Base-by-base conservation (phyloP, 2,888 invertebrate genomes). In the Crioceris asparagi region DNA sequence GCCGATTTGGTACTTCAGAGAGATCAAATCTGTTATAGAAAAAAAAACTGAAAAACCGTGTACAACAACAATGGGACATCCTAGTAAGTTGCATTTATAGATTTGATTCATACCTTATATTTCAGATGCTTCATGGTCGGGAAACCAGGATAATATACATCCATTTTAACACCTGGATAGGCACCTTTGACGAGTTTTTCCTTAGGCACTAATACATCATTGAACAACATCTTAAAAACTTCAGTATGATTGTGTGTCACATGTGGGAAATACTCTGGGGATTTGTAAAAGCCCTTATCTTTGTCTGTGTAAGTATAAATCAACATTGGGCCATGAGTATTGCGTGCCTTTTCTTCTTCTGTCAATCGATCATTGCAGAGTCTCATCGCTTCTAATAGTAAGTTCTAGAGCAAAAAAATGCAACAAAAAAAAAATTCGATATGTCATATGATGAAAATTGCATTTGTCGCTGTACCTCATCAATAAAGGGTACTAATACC, bases 401-500 rank as follows among this genome's bases (percentile, higher is more conserved):
- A 69, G 17, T 68, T 61, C 79, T 79, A 51, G 12, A 55, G 59
- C 37, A 45, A 40, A 40, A 26, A 39, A 17, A 36, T 19, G 21
- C 11, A 26, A 14, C 12, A 18, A 23, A 3, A 17, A 21, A 15
- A 17, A 19, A 17, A 39, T 15, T n/a, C n/a, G n/a, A n/a, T n/a
- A n/a, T n/a, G n/a, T n/a, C n/a, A n/a, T n/a, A n/a, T n/a, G n/a
- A 33, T 23, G 21, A 12, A 26, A 10, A 39, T n/a, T 19, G 26
- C 17, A 32, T 10, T 19, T n/a, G 7, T 35, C 7, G 17, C 4
- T 25, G 21, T 50, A 75, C 79, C 68, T 92, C 90, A 50, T 92
- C 81, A 52, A 94, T 92, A 52, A 94, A 92, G 1, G 93, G 93
- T 56, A 94, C 86, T 2, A 93, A 70, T 2, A 92, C 88, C 0